Conservation (phyloP, 2,797 vertebrate species). For the Triplophysa bombifrons region DNA sequence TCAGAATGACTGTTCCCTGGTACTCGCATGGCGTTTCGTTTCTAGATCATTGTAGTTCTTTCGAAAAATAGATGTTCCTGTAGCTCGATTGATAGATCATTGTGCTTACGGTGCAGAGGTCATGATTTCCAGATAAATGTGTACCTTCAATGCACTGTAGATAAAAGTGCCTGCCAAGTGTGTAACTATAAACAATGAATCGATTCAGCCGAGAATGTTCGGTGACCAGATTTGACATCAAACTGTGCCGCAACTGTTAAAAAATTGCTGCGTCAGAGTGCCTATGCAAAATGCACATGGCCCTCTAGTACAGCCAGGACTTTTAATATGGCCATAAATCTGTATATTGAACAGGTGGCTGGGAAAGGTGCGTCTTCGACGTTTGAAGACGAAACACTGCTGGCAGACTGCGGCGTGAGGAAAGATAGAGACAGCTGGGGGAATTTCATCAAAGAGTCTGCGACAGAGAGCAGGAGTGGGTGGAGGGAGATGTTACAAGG, state of each 20-base stretch:
- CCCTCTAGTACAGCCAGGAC: not conserved
- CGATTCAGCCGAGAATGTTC: slow-evolving; percentile 8
- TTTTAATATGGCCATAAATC: slow-evolving; percentile 37
- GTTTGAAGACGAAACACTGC: slow-evolving; percentile 16
- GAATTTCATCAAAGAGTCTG: slow-evolving; percentile 42
- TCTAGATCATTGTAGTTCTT: not conserved
- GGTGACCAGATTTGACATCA: slow-evolving; percentile 26
- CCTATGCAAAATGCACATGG: slow-evolving; percentile 16
- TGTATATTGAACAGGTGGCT: slow-evolving; percentile 41
- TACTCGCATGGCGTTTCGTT: slow-evolving; percentile 18
- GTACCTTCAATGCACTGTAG: no score
- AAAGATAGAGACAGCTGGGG: slow-evolving; percentile 18
- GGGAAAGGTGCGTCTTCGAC: slow-evolving; percentile 45
- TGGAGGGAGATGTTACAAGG: slow-evolving; percentile 27
- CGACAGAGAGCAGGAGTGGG: slow-evolving; percentile 35
- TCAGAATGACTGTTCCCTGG: slow-evolving; percentile 33
- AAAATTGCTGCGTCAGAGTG: slow-evolving; percentile 43
- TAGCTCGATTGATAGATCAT: not conserved
- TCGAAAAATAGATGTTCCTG: not conserved
- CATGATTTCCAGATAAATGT: not conserved
- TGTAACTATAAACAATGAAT: not conserved
- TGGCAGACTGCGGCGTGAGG: slow-evolving; percentile 23
- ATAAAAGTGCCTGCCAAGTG: no score
- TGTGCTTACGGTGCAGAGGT: not conserved
- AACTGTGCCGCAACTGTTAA: slow-evolving; percentile 10